Percentiles rank a stretch among this genome's conserved stretches.
These are phyloP conservation scores for Tadarida brasiliensis DNA, from an alignment of 2,797 vertebrate species.

Conservation along the genomic window DNA sequence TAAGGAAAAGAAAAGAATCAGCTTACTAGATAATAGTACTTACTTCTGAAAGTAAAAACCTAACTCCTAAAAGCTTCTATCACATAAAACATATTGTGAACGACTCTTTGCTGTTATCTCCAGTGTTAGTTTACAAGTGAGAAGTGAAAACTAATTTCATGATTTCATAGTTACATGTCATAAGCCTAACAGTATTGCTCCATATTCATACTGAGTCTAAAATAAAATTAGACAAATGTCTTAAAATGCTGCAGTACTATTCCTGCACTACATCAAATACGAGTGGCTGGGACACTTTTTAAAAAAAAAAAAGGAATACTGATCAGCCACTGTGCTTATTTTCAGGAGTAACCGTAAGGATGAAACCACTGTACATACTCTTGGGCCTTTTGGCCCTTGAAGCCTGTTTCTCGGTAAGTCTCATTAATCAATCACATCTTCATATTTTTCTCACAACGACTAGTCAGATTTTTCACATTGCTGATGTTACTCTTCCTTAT, in stretches of 20 bases:
- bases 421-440: neutral
- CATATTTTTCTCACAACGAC: neutral
- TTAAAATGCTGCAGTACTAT: neutral
- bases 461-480: neutral
- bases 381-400: constrained; percentile 47
- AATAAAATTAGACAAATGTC: neutral
- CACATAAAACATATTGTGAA: neutral
- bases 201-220: constrained; percentile 5
- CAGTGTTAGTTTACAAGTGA: neutral
- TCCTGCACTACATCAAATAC: neutral
- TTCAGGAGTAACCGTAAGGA: constrained; percentile 32
- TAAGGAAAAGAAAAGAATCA: neutral
- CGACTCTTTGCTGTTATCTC: neutral
- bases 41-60: neutral
- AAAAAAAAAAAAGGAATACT: neutral
- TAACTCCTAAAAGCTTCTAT: neutral
- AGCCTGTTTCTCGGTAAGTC: constrained; percentile 57
- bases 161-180: neutral
- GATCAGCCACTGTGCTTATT: neutral
- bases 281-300: neutral
- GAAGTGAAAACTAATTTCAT: neutral
- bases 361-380: constrained; percentile 8
- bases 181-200: neutral
- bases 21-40: neutral
- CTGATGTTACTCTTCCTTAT: neutral